These are phyloP conservation scores for Leptonema lineaticorne DNA, from an alignment of 1,140 invertebrate species.

Conservation along the genomic window DNA sequence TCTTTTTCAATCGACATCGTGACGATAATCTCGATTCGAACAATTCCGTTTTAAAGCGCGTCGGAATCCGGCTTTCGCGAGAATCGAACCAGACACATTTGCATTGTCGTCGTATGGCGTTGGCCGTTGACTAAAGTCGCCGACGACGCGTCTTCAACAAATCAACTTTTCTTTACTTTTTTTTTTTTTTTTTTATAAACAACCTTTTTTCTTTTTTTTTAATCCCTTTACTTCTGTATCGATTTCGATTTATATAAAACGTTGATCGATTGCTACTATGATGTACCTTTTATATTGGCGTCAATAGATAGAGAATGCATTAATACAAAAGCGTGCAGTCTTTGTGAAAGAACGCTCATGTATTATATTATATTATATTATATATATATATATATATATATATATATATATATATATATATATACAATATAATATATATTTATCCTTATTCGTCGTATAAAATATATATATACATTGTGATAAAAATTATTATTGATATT, in stretches of 20 bases:
- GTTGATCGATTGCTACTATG: background rate
- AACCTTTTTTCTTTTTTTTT: background rate
- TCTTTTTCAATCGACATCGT: too few relatives aligned
- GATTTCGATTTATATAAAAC: background rate
- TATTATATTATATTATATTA: too few relatives aligned
- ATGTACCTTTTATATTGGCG: background rate
- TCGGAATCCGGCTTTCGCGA: slow-evolving; percentile 24
- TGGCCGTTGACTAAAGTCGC: background rate
- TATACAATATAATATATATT: too few relatives aligned
- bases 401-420: too few relatives aligned
- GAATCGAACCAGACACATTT: slow-evolving; percentile 16
- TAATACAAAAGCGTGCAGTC: too few relatives aligned
- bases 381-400: too few relatives aligned
- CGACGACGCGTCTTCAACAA: slow-evolving; percentile 7
- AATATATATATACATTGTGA: too few relatives aligned
- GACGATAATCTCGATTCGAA: too few relatives aligned
- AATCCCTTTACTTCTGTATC: background rate
- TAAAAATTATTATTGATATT: too few relatives aligned
- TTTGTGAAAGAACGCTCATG: too few relatives aligned
- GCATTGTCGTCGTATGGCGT: slow-evolving; percentile 24
- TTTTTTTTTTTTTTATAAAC: background rate
- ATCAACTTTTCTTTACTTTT: background rate
- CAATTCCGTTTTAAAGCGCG: too few relatives aligned
- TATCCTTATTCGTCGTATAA: too few relatives aligned
- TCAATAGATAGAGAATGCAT: background rate